phyloP scores from a whole-genome alignment of 2,888 invertebrate species.

The Dugesia japonica region DNA sequence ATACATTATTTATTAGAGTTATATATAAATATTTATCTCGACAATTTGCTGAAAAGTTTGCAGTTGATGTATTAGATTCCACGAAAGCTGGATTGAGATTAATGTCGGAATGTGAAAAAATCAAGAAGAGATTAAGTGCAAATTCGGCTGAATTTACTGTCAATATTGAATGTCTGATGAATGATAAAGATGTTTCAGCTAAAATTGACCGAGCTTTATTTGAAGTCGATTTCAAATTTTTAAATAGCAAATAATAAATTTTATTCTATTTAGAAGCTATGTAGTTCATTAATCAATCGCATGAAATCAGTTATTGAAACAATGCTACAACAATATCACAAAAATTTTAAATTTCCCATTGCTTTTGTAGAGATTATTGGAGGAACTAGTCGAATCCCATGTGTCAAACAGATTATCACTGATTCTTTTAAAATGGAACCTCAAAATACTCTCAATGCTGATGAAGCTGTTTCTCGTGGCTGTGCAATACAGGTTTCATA shows the following conservation, averaged over 20 bases:
- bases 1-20: too few species aligned
- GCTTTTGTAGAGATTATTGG: constrained; percentile 88
- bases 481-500: constrained; percentile 80
- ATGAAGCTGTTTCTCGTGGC: constrained; percentile 87
- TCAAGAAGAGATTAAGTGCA: constrained; percentile 98
- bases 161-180: constrained; percentile 92
- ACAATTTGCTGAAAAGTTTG: constrained; percentile 70
- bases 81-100: constrained; percentile 70
- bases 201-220: constrained; percentile 56
- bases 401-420: constrained; percentile 71
- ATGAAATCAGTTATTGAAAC: too few species aligned
- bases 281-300: too few species aligned
- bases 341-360: constrained; percentile 52
- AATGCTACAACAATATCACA: too few species aligned
- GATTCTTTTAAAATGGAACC: constrained; percentile 65
- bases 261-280: too few species aligned
- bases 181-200: constrained; percentile 80
- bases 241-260: too few species aligned
- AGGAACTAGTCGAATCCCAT: constrained; percentile 79
- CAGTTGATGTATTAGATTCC: constrained; percentile 68
- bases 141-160: constrained; percentile 82
- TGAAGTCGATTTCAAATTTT: background rate
- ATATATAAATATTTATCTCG: constrained; percentile 66
- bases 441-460: constrained; percentile 79
- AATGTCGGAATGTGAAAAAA: constrained; percentile 76